A percentile compares a stretch with the other conserved stretches of the same genome.
These are phyloP conservation scores for Sitophilus oryzae DNA, from an alignment of 1,140 invertebrate species.

Conservation along the genomic window DNA sequence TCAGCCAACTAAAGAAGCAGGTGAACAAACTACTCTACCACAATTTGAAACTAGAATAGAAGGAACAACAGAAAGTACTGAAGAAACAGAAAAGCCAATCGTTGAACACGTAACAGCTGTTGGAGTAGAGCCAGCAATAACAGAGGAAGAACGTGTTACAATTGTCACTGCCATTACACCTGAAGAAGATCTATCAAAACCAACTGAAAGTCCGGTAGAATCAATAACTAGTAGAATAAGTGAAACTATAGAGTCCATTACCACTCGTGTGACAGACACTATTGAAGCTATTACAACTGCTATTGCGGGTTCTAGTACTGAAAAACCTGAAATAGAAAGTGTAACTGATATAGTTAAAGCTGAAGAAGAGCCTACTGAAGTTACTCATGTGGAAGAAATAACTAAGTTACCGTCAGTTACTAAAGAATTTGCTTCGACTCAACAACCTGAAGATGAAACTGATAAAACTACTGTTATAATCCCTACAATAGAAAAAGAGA, in stretches of 20 bases:
- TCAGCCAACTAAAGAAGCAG: constrained; percentile 36
- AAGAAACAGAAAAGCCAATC: constrained; percentile 7
- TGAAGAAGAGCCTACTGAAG: constrained; percentile 6
- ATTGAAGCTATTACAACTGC: constrained; percentile 20
- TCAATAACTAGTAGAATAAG: constrained; percentile 23
- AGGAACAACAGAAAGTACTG: constrained; percentile 15
- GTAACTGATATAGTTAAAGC: neutral
- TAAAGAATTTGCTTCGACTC: constrained; percentile 5
- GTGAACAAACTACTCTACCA: constrained; percentile 41
- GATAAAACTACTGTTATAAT: constrained; percentile 9
- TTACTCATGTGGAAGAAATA: constrained; percentile 9
- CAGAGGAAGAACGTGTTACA: constrained; percentile 23
- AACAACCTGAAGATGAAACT: constrained; percentile 2
- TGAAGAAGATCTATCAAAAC: constrained; percentile 2
- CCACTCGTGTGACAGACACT: constrained; percentile 20
- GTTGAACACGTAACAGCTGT: neutral
- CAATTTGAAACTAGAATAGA: constrained; percentile 37
- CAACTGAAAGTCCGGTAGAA: constrained; percentile 20
- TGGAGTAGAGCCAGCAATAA: constrained; percentile 3
- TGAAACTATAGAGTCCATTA: constrained; percentile 23
- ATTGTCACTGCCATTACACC: constrained; percentile 9
- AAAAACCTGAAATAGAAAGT: constrained; percentile 8
- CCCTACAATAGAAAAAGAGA: constrained; percentile 8
- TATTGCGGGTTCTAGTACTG: constrained; percentile 12
- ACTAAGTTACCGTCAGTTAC: constrained; percentile 5